Conservation (phyloP, 2,113 vertebrate genomes). For the Silurus glanis region DNA sequence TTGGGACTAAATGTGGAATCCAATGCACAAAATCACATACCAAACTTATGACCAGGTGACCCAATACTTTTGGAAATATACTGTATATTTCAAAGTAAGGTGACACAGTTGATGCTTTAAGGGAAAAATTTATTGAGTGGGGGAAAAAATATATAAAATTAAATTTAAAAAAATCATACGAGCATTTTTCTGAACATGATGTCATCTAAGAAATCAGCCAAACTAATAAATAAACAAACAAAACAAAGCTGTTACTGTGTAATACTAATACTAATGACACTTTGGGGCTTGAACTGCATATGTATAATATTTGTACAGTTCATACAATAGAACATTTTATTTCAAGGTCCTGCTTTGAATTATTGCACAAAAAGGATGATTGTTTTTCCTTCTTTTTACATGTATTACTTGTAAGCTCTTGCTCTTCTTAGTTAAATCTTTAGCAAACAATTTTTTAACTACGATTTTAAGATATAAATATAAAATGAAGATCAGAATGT, state of each 20-base stretch:
- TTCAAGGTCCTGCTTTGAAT: not conserved
- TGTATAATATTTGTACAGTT: conserved; percentile 22
- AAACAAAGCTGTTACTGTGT: too few relatives aligned
- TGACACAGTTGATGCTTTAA: too few relatives aligned
- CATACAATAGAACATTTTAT: not conserved
- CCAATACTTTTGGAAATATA: too few relatives aligned
- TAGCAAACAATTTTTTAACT: conserved; percentile 34
- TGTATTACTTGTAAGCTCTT: not conserved
- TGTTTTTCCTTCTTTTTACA: not conserved
- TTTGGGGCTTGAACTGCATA: not conserved
- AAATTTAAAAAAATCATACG: too few relatives aligned
- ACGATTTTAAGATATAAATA: conserved; percentile 32
- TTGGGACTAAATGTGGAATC: too few relatives aligned
- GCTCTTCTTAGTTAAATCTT: not conserved
- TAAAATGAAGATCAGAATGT: conserved; percentile 18
- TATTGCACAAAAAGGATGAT: conserved; percentile 9
- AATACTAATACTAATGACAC: too few relatives aligned
- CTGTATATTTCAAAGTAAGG: too few relatives aligned
- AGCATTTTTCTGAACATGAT: too few relatives aligned
- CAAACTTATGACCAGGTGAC: too few relatives aligned
- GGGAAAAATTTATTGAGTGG: too few relatives aligned
- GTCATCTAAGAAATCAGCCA: not conserved
- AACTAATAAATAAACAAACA: not conserved
- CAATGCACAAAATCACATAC: too few relatives aligned
- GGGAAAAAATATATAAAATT: too few relatives aligned